Conservation (phyloP, 2,888 invertebrate genomes). For the Gerris lacustris region DNA sequence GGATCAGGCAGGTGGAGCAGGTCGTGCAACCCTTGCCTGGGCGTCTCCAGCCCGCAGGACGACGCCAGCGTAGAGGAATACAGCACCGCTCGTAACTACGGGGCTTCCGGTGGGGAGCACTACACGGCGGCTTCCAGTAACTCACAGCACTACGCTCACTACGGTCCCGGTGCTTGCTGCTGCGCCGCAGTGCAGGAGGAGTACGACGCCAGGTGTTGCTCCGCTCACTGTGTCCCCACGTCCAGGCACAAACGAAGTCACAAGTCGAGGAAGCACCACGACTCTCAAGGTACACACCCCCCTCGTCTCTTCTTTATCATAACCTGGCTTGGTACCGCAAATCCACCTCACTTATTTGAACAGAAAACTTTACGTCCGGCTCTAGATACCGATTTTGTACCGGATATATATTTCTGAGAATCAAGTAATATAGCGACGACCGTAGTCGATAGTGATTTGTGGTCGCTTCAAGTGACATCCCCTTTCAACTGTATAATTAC, state of each 20-base stretch:
- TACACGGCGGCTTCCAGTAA: background rate
- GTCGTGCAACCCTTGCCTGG: slow-evolving; percentile 56
- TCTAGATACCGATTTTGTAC: too few species aligned
- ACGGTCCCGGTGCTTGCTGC: background rate
- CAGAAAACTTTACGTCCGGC: too few species aligned
- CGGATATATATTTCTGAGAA: too few species aligned
- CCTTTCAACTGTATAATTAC: too few species aligned
- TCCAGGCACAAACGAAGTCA: slow-evolving; percentile 22
- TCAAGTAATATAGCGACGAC: too few species aligned
- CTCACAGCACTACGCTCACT: background rate
- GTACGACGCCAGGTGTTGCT: slow-evolving; percentile 47
- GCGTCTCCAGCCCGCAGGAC: slow-evolving; percentile 46
- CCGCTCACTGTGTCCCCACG: slow-evolving; percentile 66
- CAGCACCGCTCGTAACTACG: slow-evolving; percentile 48
- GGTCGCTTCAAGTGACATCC: too few species aligned
- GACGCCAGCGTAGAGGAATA: slow-evolving; percentile 73
- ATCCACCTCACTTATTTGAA: too few species aligned
- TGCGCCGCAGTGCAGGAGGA: slow-evolving; percentile 14
- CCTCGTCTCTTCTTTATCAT: background rate
- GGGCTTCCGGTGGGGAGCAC: slow-evolving; percentile 46
- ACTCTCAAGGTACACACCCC: background rate
- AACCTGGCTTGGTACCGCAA: background rate
- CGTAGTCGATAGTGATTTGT: too few species aligned
- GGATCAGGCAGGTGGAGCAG: slow-evolving; percentile 30
- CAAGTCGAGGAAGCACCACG: slow-evolving; percentile 23